phyloP scores from a whole-genome alignment of 2,113 vertebrate species.

The Carollia perspicillata region DNA sequence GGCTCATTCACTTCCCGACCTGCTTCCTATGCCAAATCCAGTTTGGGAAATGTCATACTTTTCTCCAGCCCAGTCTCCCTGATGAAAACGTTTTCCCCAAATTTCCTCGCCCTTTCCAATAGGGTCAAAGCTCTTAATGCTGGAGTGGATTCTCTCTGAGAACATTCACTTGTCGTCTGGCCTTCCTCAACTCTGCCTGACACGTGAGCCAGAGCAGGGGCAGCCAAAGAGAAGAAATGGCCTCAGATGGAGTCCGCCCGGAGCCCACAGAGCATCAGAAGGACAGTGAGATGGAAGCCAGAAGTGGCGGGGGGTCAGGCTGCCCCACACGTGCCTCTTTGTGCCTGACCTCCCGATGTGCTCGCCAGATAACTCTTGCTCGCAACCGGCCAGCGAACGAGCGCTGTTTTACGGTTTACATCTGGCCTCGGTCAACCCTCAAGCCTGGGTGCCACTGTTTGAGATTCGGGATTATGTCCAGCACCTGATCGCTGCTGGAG shows the following conservation, averaged over 20 bases:
- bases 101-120: background rate
- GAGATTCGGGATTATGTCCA: slow-evolving; percentile 32
- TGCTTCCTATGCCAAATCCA: background rate
- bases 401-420: slow-evolving; percentile 56
- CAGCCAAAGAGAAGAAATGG: background rate
- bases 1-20: background rate
- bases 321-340: slow-evolving; percentile 58
- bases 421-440: slow-evolving; percentile 38
- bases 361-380: slow-evolving; percentile 59
- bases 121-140: background rate
- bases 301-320: slow-evolving; percentile 60
- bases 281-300: slow-evolving; percentile 38
- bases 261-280: slow-evolving; percentile 29
- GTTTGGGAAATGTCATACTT: background rate
- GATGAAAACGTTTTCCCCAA: background rate
- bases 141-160: background rate
- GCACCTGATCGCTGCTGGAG: slow-evolving; percentile 32
- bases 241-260: slow-evolving; percentile 7
- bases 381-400: background rate
- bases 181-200: slow-evolving; percentile 37
- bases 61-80: background rate
- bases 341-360: slow-evolving; percentile 62
- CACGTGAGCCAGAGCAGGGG: slow-evolving; percentile 60
- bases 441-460: slow-evolving; percentile 56
- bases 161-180: background rate